Conservation (phyloP, 2,113 vertebrate genomes). For the Phoenicopterus ruber region DNA sequence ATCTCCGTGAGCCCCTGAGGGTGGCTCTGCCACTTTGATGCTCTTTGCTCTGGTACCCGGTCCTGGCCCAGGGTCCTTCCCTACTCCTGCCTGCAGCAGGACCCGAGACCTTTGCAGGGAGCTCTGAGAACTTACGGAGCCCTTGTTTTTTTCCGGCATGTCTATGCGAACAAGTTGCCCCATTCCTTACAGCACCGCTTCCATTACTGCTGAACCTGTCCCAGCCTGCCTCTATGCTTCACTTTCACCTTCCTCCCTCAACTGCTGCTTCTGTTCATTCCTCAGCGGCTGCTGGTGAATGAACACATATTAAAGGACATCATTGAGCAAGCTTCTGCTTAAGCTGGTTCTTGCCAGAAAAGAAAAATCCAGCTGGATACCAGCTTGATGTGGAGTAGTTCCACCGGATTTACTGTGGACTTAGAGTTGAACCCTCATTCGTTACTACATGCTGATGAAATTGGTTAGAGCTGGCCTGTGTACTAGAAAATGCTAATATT, state of each 20-base stretch:
- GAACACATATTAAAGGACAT: neutral
- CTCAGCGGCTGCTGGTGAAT: neutral
- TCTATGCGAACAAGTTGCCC: fast-evolving
- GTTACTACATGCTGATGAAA: neutral
- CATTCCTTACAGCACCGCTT: fast-evolving
- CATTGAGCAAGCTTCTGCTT: neutral
- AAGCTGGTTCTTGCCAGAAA: neutral
- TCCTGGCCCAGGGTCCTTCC: neutral
- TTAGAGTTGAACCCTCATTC: neutral
- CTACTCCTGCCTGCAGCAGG: neutral
- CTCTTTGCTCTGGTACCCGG: neutral
- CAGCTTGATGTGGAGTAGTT: neutral
- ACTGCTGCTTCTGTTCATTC: fast-evolving
- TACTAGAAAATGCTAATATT: neutral
- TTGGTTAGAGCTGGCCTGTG: neutral
- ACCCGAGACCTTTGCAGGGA: neutral
- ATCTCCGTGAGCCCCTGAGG: neutral
- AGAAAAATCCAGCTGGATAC: neutral
- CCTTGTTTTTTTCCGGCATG: fast-evolving
- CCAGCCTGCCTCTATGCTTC: neutral
- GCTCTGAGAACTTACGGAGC: neutral
- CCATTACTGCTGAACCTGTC: neutral
- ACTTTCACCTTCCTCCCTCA: neutral
- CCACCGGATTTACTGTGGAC: neutral
- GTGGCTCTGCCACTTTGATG: neutral